Evolutionary conservation across 2,113 vertebrate species (phyloP), one percentile per base, ranked within the genome.

Genomic region (Mormyrus iriodes): DNA sequence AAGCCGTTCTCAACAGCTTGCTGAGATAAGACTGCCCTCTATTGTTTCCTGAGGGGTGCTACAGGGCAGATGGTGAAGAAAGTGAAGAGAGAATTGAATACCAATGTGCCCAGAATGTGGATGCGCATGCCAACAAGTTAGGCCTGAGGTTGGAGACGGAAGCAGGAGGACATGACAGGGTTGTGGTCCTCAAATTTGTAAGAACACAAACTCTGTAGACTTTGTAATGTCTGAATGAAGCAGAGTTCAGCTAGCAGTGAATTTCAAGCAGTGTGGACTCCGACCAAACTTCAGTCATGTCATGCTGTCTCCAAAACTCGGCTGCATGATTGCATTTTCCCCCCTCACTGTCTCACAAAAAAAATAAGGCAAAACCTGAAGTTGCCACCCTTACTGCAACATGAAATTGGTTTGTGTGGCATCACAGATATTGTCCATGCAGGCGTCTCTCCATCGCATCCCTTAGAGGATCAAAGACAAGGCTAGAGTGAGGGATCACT

Each of bases 21-120:
- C 88, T 89, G 88, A 58, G 88, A 89, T 89, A 85, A 89, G 76
- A 89, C 88, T 84, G 88, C 88, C 88, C 88, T 89, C 88, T 89
- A 31, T 89, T 89, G 88, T 79, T 35, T 85, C 17, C 51, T 89
- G 52, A 35, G n/a, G 24, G 52, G 79, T 55, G n/a, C 88, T 89
- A 53, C 88, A 85, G 52, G 76, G 52, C 35, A 84, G 9, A 35
- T 58, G 49, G 31, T 8, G 79, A 53, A 61, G 49, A 61, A n/a
- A 58, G 19, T 21, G 3, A 13, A 42, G 55, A n/a, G 24, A n/a
- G 85, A 86, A 52, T 53, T 12, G 42, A 39, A 39, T 35, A 53
- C 27, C 53, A 65, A 35, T 48, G 55, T 87, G 35, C 35, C 53
- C 86, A 13, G 35, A 44, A 51, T 61, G 52, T 58, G 39, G 24